phyloP scores from a whole-genome alignment of 2,113 vertebrate species.

The Piprites chloris region DNA sequence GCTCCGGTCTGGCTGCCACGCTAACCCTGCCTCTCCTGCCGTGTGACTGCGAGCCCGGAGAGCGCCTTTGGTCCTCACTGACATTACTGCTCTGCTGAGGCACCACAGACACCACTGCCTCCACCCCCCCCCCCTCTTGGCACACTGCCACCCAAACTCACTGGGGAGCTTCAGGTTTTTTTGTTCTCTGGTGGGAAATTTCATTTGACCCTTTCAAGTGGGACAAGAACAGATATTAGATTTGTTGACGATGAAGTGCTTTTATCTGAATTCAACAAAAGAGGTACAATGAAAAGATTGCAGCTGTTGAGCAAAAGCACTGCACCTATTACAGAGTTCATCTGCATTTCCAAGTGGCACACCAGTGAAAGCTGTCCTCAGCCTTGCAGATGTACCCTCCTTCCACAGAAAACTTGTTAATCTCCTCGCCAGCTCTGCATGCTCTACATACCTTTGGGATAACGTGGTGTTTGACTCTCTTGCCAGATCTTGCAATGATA shows the following conservation, averaged over 20 bases:
- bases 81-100: neutral
- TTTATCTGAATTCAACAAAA: slow-evolving; percentile 55
- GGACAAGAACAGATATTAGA: slow-evolving; percentile 53
- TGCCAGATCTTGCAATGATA: slow-evolving; percentile 27
- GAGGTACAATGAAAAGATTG: slow-evolving; percentile 30
- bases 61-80: neutral
- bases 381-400: neutral
- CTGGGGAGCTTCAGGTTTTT: neutral
- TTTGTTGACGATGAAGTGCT: slow-evolving; percentile 38
- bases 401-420: slow-evolving; percentile 45
- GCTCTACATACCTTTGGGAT: slow-evolving; percentile 58
- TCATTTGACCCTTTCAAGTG: slow-evolving; percentile 58
- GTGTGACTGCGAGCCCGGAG: neutral
- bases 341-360: slow-evolving; percentile 50
- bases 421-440: slow-evolving; percentile 28
- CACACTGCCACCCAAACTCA: neutral
- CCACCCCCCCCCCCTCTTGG: neutral
- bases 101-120: neutral
- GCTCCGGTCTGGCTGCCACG: neutral
- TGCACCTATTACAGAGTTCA: slow-evolving; percentile 32
- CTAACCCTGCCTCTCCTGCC: neutral
- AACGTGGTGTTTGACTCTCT: slow-evolving; percentile 35
- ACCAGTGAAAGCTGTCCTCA: slow-evolving; percentile 46
- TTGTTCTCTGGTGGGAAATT: slow-evolving; percentile 50
- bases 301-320: slow-evolving; percentile 49